Evolutionary conservation across 2,888 invertebrate species (phyloP), one percentile per base, ranked within the genome.

Genomic region (Drosophila rellima): DNA sequence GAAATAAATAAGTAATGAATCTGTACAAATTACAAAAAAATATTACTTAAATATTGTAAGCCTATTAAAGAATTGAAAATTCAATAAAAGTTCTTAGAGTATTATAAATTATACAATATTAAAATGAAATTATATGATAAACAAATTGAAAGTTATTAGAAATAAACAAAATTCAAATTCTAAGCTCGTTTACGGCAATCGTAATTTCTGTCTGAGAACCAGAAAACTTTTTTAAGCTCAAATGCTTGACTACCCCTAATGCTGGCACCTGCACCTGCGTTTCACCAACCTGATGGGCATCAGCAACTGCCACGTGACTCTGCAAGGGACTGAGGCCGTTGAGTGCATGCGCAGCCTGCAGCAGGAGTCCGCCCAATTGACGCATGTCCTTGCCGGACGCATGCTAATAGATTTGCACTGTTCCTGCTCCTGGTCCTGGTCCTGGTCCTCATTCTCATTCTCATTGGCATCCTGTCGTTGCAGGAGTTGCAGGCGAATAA

Each of bases 351-450:
- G 64, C 80, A 60, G 51, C 65, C 64, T 57, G 70, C 56, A 63
- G 57, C 55, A 52, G 54, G 54, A 55, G 42, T 44, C 39, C 44
- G 55, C 40, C 23, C 62, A 52, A 51, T 71, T 78, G 76, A 76
- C 70, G 78, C 82, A 69, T 73, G 74, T 73, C 73, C 67, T 51
- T 62, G 69, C 54, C 50, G 51, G 39, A 45, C 68, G 42, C 60
- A 57, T 54, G 78, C 67, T 86, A 86, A 86, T 86, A 86, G 86
- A 86, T 86, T 86, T 81, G 78, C 68, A 69, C 50, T 63, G 61
- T 52, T 35, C 17, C 63, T 48, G 51, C 42, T 35, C 11, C 33
- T 33, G 10, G 40, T 4, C 13, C 11, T 13, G 6, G 31, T 35
- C 11, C 33, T 33, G 13, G 40, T 4, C 7, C 13, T 17, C 23